phyloP scores from a whole-genome alignment of 1,140 invertebrate species.

The Archivesica marissinica region DNA sequence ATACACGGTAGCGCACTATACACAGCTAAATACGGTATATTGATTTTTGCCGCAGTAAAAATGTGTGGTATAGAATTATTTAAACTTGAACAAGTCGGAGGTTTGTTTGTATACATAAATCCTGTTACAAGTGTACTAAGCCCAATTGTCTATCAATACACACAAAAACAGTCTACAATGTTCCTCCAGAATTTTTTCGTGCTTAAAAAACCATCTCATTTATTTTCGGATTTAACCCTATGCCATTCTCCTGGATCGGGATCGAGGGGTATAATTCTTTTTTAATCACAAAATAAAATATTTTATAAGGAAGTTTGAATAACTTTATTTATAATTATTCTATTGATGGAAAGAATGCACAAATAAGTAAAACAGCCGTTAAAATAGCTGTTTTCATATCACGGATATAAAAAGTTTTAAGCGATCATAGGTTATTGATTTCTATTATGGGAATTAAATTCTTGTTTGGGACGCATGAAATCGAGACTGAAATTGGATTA shows the following conservation, averaged over 20 bases:
- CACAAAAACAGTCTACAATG: slow-evolving; percentile 6
- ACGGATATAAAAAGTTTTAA: not conserved
- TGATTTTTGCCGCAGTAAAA: slow-evolving; percentile 1
- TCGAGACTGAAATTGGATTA: slow-evolving; percentile 39
- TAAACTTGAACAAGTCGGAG: slow-evolving; percentile 11
- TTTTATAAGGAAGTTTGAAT: slow-evolving; percentile 1
- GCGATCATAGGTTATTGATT: slow-evolving; percentile 11
- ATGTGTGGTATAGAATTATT: slow-evolving; percentile 16
- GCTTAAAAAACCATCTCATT: slow-evolving; percentile 17
- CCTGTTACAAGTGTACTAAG: not conserved
- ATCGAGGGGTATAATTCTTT: slow-evolving; percentile 1
- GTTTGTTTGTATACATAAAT: slow-evolving; percentile 31
- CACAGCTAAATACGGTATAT: not conserved
- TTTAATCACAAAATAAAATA: slow-evolving; percentile 3
- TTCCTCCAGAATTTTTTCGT: slow-evolving; percentile 20
- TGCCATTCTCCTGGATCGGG: not conserved
- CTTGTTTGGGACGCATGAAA: slow-evolving; percentile 24
- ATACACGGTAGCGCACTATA: no score
- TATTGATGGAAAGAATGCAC: not conserved
- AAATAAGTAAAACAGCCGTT: not conserved
- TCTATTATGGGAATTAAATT: not conserved
- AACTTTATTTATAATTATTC: not conserved
- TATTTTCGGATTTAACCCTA: slow-evolving; percentile 34
- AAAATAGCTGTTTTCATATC: not conserved
- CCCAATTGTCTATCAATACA: slow-evolving; percentile 31